Evolutionary conservation across 2,113 vertebrate species (phyloP), one percentile per base, ranked within the genome.

Genomic region (Ramphastos sulfuratus): DNA sequence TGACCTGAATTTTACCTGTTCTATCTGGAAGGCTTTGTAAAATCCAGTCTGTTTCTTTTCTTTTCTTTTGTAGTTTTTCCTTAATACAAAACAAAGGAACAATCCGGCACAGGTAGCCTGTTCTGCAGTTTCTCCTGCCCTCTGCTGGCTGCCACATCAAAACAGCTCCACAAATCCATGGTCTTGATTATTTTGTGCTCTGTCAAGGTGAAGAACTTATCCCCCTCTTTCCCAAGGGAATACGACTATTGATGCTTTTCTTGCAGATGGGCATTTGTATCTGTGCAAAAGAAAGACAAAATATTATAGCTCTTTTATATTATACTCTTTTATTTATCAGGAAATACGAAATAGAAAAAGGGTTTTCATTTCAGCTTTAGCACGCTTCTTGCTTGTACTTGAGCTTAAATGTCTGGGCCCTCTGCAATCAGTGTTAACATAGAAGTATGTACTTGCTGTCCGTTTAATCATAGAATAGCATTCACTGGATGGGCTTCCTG

Each of bases 51-150:
- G 8, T 31, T 79, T 9, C 6, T 35, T 73, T 82, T 9, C 6
- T 35, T 73, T 82, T 37, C 39, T 66, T 24, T 39, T 19, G 18
- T 21, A 58, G 6, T 19, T 59, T 21, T 85, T 82, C 16, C 59
- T 28, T 15, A 35, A 10, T 9, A 44, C 24, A 25, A 52, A 12
- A 25, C 25, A 25, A 52, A 52, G 50, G 50, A 52, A 25, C 50
- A 23, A 50, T 50, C 48, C 50, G 25, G 50, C 7, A 11, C 50
- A 52, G 50, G 50, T 52, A 52, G 59, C 10, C 39, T 6, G 3
- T 92, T 90, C 30, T n/a, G 52, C 61, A 91, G 95, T 55, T 77
- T 89, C 82, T 92, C 64, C 89, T 92, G 95, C 91, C 87, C 82
- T 92, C 95, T 93, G 78, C 86, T 74, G 92, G 91, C 14, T 64